Conservation (phyloP, 2,113 vertebrate species). For the Acrocephalus kingi region DNA sequence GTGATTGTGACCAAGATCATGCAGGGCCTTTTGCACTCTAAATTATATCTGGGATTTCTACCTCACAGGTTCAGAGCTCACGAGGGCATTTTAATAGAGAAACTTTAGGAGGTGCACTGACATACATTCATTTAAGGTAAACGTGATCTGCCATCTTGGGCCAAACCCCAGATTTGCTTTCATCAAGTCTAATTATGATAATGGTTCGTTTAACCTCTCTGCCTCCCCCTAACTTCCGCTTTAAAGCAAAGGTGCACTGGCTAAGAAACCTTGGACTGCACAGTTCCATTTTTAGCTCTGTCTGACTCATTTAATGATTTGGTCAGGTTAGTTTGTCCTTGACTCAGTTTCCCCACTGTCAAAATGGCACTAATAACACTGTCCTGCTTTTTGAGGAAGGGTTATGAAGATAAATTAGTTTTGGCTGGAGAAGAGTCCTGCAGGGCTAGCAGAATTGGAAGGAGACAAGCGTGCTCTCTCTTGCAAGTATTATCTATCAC, state of each 20-base stretch:
- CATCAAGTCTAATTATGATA: slow-evolving; percentile 64
- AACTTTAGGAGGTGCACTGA: slow-evolving; percentile 6
- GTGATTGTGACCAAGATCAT: slow-evolving; percentile 38
- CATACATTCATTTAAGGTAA: slow-evolving; percentile 56
- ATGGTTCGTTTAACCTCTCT: slow-evolving; percentile 67
- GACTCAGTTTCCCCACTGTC: slow-evolving; percentile 67
- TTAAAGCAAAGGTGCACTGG: slow-evolving; percentile 15
- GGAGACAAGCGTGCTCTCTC: background rate
- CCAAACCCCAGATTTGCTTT: slow-evolving; percentile 61
- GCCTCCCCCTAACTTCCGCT: slow-evolving; percentile 51
- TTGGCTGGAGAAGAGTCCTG: slow-evolving; percentile 50
- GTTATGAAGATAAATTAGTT: slow-evolving; percentile 61
- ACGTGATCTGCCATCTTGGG: slow-evolving; percentile 61
- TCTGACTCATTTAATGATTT: slow-evolving; percentile 58
- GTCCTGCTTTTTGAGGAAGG: slow-evolving; percentile 51
- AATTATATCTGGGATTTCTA: slow-evolving; percentile 18
- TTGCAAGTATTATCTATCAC: slow-evolving; percentile 56
- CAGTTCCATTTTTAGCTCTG: slow-evolving; percentile 63
- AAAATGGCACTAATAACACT: slow-evolving; percentile 49
- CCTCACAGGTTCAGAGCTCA: slow-evolving; percentile 22
- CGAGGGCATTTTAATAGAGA: slow-evolving; percentile 28
- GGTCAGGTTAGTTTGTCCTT: slow-evolving; percentile 59
- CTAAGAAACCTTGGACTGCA: slow-evolving; percentile 60
- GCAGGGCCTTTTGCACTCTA: slow-evolving; percentile 16
- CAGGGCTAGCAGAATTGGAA: slow-evolving; percentile 55